Evolutionary conservation across 2,888 invertebrate genomes (phyloP), one percentile per base, ranked within the genome.

Genomic region (Caenorhabditis sp.): DNA sequence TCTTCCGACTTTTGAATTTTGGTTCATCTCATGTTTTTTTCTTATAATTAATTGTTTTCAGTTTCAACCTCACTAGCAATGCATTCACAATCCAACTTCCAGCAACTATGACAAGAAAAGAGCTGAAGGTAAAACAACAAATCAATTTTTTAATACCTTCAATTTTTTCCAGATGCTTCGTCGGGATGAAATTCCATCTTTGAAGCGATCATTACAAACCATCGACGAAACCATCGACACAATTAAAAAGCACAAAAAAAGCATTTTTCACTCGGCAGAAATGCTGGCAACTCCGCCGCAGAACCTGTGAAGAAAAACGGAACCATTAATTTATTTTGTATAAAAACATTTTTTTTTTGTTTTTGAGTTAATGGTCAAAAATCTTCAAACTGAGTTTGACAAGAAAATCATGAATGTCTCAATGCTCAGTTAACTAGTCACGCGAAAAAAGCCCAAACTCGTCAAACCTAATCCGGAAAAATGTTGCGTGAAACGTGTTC

Each of bases 181-280:
- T 54, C 69, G 74, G 1, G 74, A 74, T 21, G 73, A 73, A 14
- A 24, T 51, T 36, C 58, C 54, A n/a, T 36, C 64, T 1, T 36
- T 69, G 10, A 69, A 73, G 51, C 62, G 73, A 8, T 1, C 73
- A 3, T 73, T 37, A 24, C 68, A 49, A 31, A 63, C 43, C 4
- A 17, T 76, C 1, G 63, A 76, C 49, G 66, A 72, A 5, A 54
- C 66, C 8, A 69, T 76, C 1, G 69, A 76, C 19, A 43, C 68
- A n/a, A 66, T 69, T 24, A 69, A 71, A 37, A 72, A 69, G 43
- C 67, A 66, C 54, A 71, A 69, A n/a, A n/a, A n/a, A 54, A 78
- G 78, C 49, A 79, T 79, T 53, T 79, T 79, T 51, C 75, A 76
- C 58, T 77, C 77, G 43, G 79, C 79, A 0, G 79, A 79, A 58